phyloP scores from a whole-genome alignment of 2,888 invertebrate species.

The Calephelis perditalis region DNA sequence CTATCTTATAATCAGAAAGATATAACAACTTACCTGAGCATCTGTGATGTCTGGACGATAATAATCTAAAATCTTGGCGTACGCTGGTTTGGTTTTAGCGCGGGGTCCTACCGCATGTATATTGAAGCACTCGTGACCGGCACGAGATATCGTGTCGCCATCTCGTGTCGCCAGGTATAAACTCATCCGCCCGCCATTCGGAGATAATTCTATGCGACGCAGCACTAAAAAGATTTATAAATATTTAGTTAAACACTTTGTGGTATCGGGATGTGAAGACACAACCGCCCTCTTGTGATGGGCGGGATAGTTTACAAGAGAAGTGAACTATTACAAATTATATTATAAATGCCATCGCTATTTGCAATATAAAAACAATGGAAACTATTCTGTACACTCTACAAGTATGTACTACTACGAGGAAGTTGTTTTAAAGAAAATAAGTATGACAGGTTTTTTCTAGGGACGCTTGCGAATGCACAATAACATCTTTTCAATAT shows the following conservation, averaged over 20 bases:
- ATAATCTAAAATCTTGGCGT: conserved; percentile 80
- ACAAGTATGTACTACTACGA: too few species aligned
- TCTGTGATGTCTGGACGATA: conserved; percentile 75
- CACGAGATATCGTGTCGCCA: conserved; percentile 31
- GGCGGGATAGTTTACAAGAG: too few species aligned
- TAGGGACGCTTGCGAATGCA: too few species aligned
- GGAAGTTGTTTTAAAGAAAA: too few species aligned
- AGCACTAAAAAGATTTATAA: conserved; percentile 38
- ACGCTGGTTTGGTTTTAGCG: conserved; percentile 62
- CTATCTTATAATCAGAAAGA: not conserved
- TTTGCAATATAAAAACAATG: too few species aligned
- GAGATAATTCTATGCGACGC: conserved; percentile 59
- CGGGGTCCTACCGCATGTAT: conserved; percentile 56
- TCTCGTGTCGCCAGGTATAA: conserved; percentile 51
- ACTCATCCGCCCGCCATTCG: conserved; percentile 43
- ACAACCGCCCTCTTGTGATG: too few species aligned
- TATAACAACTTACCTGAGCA: conserved; percentile 59
- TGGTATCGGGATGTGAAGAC: too few species aligned
- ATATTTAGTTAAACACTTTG: not conserved
- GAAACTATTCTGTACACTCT: too few species aligned
- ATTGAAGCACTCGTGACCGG: conserved; percentile 48
- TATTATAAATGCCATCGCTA: too few species aligned
- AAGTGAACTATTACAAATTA: too few species aligned
- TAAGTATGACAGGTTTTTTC: too few species aligned
- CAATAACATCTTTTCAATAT: too few species aligned